Evolutionary conservation across 35 echinoderm and acorn worm species (phyloP), one percentile per base, ranked within the genome.

Genomic region (Heliocidaris erythrogramma): DNA sequence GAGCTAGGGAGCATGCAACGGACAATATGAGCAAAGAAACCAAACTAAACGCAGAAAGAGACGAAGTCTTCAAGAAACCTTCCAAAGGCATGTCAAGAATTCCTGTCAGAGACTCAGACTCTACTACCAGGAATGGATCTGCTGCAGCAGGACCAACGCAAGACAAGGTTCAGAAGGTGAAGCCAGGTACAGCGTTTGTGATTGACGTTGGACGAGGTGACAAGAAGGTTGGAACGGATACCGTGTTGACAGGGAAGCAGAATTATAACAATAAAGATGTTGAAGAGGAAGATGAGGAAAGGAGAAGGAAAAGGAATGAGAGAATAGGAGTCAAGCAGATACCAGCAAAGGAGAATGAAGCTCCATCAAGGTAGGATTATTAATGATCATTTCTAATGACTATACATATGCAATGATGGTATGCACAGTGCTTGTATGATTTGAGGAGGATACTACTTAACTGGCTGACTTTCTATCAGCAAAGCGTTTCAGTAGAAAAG

Each of bases 141-240:
- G 10, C 31, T 14, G 32, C 30, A 31, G 47, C 87, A 13, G 31
- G 87, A 27, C 21, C 65, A n/a, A 31, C 87, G 18, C 87, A 88
- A 6, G 86, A 88, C 13, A 88, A 88, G 86, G n/a, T 30, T 32
- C 86, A 89, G 47, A 89, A 89, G 47, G 32, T 48, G 47, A 89
- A 89, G 42, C 87, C 60, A 29, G 96, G 95, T 14, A 97, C 96
- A 16, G 85, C 96, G 84, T 97, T 97, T 59, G 95, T 95, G 30
- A 94, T 97, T 12, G 96, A 97, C 56, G 32, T 97, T 13, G 93
- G 96, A 29, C 89, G 53, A 49, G 48, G 92, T 16, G 29, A 60
- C 29, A 78, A 95, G 6, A 17, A 32, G 49, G 31, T 4, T 14
- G 32, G 30, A 30, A 71, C 30, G 49, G 94, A 95, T 59, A 88